These are phyloP conservation scores for Erpobdella octoculata DNA, from an alignment of 2,888 invertebrate genomes.

Conservation along the genomic window DNA sequence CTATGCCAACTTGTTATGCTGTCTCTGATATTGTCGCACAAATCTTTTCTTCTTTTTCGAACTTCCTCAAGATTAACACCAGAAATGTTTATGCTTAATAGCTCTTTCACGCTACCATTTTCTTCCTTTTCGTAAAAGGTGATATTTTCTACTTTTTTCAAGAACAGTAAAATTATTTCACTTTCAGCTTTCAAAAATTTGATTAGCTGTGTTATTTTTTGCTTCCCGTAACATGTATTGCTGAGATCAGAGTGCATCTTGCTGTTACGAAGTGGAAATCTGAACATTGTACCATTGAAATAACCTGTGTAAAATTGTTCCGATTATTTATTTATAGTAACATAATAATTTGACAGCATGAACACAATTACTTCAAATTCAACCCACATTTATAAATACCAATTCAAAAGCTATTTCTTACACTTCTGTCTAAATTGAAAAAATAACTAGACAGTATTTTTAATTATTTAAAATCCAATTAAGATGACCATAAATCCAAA, in stretches of 20 bases:
- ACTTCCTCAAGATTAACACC: neutral
- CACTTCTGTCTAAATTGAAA: too few relatives aligned
- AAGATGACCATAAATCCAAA: too few relatives aligned
- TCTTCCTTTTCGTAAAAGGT: conserved; percentile 19
- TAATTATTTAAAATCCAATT: too few relatives aligned
- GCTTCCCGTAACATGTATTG: conserved; percentile 39
- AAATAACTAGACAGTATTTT: too few relatives aligned
- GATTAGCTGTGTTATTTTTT: conserved; percentile 40
- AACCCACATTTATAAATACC: too few relatives aligned
- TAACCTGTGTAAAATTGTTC: conserved; percentile 35
- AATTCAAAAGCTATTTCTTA: too few relatives aligned
- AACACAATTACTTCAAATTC: too few relatives aligned
- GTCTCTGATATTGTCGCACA: neutral
- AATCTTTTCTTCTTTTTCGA: neutral
- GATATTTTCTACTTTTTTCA: conserved; percentile 41
- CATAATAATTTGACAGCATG: too few relatives aligned
- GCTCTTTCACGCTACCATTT: neutral
- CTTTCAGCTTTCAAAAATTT: conserved; percentile 41
- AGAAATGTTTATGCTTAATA: conserved; percentile 6
- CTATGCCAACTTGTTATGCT: neutral
- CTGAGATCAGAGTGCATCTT: conserved; percentile 40
- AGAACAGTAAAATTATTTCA: conserved; percentile 41
- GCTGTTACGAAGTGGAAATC: conserved; percentile 44
- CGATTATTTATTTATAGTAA: too few relatives aligned
- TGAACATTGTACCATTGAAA: conserved; percentile 44